Evolutionary conservation across 2,888 invertebrate genomes (phyloP).

Genomic region (Drosophila hamatofila): DNA sequence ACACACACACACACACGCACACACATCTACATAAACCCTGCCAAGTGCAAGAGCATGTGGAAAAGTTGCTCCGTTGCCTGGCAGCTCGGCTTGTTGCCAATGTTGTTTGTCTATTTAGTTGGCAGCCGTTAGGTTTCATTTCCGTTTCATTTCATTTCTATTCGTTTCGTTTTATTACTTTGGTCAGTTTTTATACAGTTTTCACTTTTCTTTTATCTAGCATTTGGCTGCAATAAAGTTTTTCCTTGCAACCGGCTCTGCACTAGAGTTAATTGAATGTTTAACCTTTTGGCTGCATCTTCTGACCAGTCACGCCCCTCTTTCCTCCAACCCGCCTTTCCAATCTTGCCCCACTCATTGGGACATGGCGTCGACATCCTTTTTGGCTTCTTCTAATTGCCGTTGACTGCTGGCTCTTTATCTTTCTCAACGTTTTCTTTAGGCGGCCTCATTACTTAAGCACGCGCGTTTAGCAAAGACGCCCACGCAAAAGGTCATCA

Average conservation of each 20-base stretch:
- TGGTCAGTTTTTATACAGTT: constrained; percentile 73
- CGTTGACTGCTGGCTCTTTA: constrained; percentile 49
- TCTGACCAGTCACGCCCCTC: constrained; percentile 5
- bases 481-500: constrained; percentile 56
- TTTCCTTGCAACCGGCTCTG: constrained; percentile 4
- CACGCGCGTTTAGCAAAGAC: constrained; percentile 60
- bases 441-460: constrained; percentile 70
- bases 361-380: constrained; percentile 42
- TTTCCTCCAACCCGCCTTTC: not conserved
- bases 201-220: constrained; percentile 40
- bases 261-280: constrained; percentile 68
- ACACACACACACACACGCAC: constrained; percentile 41
- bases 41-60: constrained; percentile 63
- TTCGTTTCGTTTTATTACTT: constrained; percentile 77
- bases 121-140: constrained; percentile 80
- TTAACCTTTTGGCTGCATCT: constrained; percentile 62
- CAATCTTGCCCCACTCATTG: constrained; percentile 41
- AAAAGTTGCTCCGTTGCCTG: constrained; percentile 56
- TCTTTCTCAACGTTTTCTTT: constrained; percentile 10
- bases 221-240: constrained; percentile 14
- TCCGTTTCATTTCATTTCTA: constrained; percentile 79
- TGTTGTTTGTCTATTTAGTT: constrained; percentile 78
- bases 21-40: not conserved
- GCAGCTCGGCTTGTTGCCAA: constrained; percentile 58
- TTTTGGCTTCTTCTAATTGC: constrained; percentile 63